Evolutionary conservation across 2,888 invertebrate species (phyloP).

Genomic region (Willowsia nigromaculata): DNA sequence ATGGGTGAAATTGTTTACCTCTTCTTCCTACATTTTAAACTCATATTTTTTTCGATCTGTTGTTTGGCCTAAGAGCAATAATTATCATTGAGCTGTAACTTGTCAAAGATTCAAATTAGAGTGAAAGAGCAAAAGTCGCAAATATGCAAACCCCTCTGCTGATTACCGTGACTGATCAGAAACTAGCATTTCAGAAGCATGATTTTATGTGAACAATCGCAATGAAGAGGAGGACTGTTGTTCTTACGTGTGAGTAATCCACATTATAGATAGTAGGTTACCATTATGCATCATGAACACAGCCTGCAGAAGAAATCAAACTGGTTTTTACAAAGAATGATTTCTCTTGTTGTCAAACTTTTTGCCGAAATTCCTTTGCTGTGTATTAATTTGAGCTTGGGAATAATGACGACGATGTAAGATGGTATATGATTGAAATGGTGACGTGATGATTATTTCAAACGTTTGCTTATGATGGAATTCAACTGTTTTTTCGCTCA

Average conservation of each 20-base stretch:
- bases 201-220: not conserved
- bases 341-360: conserved; percentile 57
- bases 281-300: not conserved
- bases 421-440: not conserved
- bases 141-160: not conserved
- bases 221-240: not conserved
- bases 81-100: conserved; percentile 55
- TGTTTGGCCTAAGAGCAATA: not conserved
- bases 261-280: not conserved
- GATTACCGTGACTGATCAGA: not conserved
- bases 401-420: not conserved
- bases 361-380: conserved; percentile 52
- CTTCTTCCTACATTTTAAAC: too few relatives aligned
- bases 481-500: not conserved
- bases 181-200: not conserved
- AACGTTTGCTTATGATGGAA: not conserved
- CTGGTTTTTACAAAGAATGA: conserved; percentile 50
- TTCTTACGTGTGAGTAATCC: not conserved
- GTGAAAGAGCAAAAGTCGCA: not conserved
- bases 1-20: too few relatives aligned
- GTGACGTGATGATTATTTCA: not conserved
- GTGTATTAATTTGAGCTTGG: conserved; percentile 39
- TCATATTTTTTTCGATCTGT: not conserved
- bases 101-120: conserved; percentile 61
- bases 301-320: conserved; percentile 50